phyloP scores from a whole-genome alignment of 2,888 invertebrate genomes.

The Calameuta idolon region DNA sequence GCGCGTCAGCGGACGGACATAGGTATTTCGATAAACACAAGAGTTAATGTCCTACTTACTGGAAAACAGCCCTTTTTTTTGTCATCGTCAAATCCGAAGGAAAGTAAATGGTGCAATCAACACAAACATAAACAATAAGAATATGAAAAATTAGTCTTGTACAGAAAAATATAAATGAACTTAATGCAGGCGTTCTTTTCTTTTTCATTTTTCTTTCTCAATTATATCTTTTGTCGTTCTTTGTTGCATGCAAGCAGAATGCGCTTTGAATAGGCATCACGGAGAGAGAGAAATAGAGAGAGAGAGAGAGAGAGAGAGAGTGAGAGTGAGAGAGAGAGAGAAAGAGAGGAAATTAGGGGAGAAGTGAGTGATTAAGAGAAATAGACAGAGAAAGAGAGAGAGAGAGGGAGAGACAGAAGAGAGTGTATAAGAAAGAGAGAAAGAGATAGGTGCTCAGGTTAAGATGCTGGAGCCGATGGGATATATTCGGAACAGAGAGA shows the following conservation, averaged over 20 bases:
- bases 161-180: constrained; percentile 58
- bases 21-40: constrained; percentile 34
- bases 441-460: constrained; percentile 22
- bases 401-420: too few relatives aligned
- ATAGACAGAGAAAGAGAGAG: constrained; percentile 27
- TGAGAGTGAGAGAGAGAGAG: constrained; percentile 40
- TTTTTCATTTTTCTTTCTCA: not conserved
- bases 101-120: constrained; percentile 72
- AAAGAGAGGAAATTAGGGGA: constrained; percentile 27
- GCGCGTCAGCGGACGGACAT: not conserved
- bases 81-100: constrained; percentile 71
- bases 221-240: not conserved
- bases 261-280: constrained; percentile 60
- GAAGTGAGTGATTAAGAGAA: constrained; percentile 23
- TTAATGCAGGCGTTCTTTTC: constrained; percentile 61
- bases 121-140: constrained; percentile 78
- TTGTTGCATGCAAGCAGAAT: constrained; percentile 64
- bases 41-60: constrained; percentile 74
- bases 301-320: constrained; percentile 47
- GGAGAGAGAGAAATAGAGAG: constrained; percentile 36
- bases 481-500: not conserved
- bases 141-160: constrained; percentile 71
- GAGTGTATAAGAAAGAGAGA: constrained; percentile 71
- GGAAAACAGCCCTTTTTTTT: constrained; percentile 77
- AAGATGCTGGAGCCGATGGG: not conserved